Conservation (phyloP, 2,888 invertebrate genomes). For the Calliopum simillimum region DNA sequence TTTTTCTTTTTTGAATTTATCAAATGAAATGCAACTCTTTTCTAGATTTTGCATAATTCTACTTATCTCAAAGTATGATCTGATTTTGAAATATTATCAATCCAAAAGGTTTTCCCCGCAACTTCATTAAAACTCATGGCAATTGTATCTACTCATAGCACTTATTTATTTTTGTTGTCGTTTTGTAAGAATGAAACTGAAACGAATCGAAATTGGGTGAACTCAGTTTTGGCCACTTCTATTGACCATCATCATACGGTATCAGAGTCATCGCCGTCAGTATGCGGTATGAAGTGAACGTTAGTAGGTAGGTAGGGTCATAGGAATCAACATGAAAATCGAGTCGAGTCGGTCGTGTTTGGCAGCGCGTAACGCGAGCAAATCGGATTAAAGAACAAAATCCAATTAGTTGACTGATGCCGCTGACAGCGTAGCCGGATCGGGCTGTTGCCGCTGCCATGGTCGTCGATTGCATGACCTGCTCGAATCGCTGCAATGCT, state of each 20-base stretch:
- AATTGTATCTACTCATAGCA: no score
- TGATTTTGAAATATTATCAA: neutral
- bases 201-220: slow-evolving; percentile 44
- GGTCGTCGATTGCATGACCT: slow-evolving; percentile 7
- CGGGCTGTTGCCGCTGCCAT: neutral
- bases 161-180: no score
- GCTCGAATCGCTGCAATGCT: slow-evolving; percentile 18
- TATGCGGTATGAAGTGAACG: neutral
- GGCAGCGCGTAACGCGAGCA: slow-evolving; percentile 45
- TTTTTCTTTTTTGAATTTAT: no score
- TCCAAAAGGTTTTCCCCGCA: no score
- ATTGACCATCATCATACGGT: neutral
- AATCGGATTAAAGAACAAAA: slow-evolving; percentile 62
- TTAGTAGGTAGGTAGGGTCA: neutral
- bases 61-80: neutral
- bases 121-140: no score
- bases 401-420: slow-evolving; percentile 53
- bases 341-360: slow-evolving; percentile 29
- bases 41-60: no score
- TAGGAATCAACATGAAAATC: slow-evolving; percentile 33
- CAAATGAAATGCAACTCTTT: no score
- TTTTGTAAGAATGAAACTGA: slow-evolving; percentile 56
- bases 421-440: neutral
- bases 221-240: neutral
- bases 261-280: neutral